Evolutionary conservation across 1,140 invertebrate genomes (phyloP), one percentile per base, ranked within the genome.

Genomic region (Drosophila orosa): DNA sequence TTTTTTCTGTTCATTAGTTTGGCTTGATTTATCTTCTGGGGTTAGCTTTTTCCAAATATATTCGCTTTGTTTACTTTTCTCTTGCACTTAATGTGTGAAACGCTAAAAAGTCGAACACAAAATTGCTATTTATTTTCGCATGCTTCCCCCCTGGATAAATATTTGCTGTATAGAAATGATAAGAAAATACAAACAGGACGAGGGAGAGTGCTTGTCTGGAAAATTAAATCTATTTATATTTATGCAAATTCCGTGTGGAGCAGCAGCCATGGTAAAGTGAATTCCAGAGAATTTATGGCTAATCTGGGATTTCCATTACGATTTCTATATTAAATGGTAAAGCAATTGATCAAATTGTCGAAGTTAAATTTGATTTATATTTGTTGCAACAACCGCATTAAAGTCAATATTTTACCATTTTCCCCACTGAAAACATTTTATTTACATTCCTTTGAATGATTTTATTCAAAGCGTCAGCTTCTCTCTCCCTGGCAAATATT

Each of bases 1-100:
- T 79, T 52, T 48, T 48, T 76, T 76, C 62, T 66, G 57, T 82
- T 83, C 60, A 82, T 84, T 82, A 82, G 75, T 79, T 83, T 47
- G 74, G 45, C 45, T 65, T 63, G 45, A 55, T 65, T 75, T 47
- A 61, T 61, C 22, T 73, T 73, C 48, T 44, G 42, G 37, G 7
- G 25, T 50, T 24, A 22, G 48, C 17, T 60, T 45, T 45, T 8
- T 35, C 19, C 47, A 45, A 10, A 31, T 17, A 47, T 39, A 37
- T 52, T 12, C 25, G 15, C 2, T 12, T 40, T 22, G 25, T 45
- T 37, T 44, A 12, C 17, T 24, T 65, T 27, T 39, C 59, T 31
- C 31, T 37, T 29, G 24, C 57, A 80, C 47, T 52, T 67, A 55
- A 56, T 59, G 48, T 45, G 50, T 42, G 33, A 81, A 77, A 40